phyloP scores from a whole-genome alignment of 2,113 vertebrate species.

The Sus scrofa region DNA sequence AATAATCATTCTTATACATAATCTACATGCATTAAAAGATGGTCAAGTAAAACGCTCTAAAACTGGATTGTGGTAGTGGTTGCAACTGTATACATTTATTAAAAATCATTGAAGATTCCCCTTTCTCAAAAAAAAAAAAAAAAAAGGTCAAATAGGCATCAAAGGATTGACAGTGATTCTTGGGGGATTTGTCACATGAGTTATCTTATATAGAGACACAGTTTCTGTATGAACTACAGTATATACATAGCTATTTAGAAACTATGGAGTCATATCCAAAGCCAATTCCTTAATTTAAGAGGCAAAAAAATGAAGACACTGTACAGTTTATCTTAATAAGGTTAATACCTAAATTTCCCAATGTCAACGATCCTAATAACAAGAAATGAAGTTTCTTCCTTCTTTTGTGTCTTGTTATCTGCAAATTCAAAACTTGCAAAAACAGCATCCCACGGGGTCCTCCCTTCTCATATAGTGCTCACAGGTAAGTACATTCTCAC shows the following conservation, averaged over 20 bases:
- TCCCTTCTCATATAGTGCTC: not conserved
- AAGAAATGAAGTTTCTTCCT: not conserved
- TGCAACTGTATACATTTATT: no score
- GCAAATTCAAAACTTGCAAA: not conserved
- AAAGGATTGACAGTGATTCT: not conserved
- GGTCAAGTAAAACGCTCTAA: no score
- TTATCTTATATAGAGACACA: not conserved
- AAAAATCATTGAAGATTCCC: no score
- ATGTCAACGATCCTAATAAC: not conserved
- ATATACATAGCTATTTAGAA: conserved; percentile 9
- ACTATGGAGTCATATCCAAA: not conserved
- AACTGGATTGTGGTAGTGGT: no score
- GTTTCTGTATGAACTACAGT: not conserved
- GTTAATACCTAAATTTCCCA: not conserved
- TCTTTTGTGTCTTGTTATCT: not conserved
- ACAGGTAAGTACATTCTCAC: not conserved
- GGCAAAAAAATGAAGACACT: not conserved
- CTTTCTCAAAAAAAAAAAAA: no score
- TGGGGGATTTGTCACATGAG: not conserved
- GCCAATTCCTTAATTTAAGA: conserved; percentile 22
- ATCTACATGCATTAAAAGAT: not conserved
- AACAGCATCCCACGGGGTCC: not conserved
- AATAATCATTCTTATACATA: not conserved
- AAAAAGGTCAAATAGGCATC: not conserved
- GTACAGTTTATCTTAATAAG: not conserved